Evolutionary conservation across 2,113 vertebrate genomes (phyloP).

Genomic region (Chunga burmeisteri): DNA sequence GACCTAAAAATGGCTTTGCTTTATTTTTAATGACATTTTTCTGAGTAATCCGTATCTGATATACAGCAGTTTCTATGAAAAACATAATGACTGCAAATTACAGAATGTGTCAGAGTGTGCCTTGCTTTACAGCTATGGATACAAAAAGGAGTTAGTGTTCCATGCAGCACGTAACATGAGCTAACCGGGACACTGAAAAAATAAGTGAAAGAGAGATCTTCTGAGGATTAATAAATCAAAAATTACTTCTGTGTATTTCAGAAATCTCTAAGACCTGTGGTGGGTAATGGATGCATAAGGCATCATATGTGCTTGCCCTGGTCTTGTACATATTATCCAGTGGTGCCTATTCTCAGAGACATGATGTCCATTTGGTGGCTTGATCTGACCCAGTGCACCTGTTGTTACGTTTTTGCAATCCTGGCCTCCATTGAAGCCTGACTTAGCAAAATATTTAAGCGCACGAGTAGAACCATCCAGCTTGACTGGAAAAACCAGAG

Average conservation of each 20-base stretch:
- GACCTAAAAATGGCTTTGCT: background rate
- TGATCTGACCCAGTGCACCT: background rate
- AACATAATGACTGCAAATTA: background rate
- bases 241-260: background rate
- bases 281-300: background rate
- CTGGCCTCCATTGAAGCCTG: constrained; percentile 12
- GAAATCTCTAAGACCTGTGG: background rate
- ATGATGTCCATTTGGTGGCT: background rate
- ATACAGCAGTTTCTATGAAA: background rate
- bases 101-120: background rate
- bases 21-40: background rate
- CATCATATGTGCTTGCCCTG: fast-evolving
- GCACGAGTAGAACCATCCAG: background rate
- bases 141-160: background rate
- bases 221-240: background rate
- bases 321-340: background rate
- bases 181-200: background rate
- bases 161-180: background rate
- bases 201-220: background rate
- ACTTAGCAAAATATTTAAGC: background rate
- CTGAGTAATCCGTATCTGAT: background rate
- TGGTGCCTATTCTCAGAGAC: background rate
- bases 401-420: background rate
- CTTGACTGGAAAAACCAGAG: constrained; percentile 47
- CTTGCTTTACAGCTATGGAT: background rate